Evolutionary conservation across 2,888 invertebrate species (phyloP).

Genomic region (Xanthia togata): DNA sequence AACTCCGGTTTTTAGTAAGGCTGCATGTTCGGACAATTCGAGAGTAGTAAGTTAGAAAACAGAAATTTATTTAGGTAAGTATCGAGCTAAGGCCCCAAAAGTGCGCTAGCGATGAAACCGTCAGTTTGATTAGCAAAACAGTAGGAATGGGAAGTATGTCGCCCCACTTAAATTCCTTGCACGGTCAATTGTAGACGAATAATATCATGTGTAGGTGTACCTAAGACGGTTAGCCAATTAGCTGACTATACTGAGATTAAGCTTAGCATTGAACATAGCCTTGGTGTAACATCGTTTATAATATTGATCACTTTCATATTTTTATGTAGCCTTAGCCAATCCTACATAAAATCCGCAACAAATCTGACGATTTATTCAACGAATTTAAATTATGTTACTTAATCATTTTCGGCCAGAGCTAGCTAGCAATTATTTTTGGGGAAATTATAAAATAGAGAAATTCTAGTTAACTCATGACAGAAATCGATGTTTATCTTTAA

Average conservation of each 20-base stretch:
- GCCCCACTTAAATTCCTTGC: conserved; percentile 24
- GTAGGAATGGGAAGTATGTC: conserved; percentile 16
- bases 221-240: conserved; percentile 30
- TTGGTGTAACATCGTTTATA: conserved; percentile 12
- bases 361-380: conserved; percentile 4
- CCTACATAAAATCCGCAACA: too few relatives aligned
- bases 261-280: conserved; percentile 40
- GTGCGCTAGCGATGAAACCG: neutral
- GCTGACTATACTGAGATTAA: conserved; percentile 21
- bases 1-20: conserved; percentile 4
- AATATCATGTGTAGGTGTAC: neutral
- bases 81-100: neutral
- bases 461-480: neutral
- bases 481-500: neutral
- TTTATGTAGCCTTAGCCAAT: neutral
- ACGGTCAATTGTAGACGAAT: conserved; percentile 20
- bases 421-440: neutral
- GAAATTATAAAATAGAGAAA: neutral
- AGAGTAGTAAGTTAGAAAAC: conserved; percentile 8
- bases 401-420: neutral
- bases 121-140: neutral
- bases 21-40: conserved; percentile 5
- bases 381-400: neutral
- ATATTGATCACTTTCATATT: conserved; percentile 47
- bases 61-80: neutral